Conservation (phyloP, 2,888 invertebrate species). For the Amiota communis region DNA sequence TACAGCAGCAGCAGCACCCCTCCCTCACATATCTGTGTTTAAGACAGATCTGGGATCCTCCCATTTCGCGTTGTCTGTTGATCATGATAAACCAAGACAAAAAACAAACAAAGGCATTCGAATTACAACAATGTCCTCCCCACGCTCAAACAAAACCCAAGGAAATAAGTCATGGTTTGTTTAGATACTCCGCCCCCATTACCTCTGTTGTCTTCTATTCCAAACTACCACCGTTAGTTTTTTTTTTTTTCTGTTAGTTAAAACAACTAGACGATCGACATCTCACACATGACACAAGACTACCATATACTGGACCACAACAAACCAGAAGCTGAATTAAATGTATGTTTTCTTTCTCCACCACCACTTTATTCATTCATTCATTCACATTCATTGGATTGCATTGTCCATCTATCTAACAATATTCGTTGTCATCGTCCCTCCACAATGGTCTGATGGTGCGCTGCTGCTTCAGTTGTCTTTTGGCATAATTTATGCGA, state of each 20-base stretch:
- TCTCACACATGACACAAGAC: background rate
- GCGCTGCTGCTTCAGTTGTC: constrained; percentile 13
- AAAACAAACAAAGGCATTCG: too few species aligned
- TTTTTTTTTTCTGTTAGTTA: background rate
- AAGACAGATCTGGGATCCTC: constrained; percentile 34
- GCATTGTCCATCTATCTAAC: background rate
- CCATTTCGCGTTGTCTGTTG: constrained; percentile 3
- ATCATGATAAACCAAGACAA: too few species aligned
- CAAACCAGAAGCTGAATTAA: background rate
- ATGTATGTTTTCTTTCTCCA: background rate
- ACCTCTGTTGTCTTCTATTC: too few species aligned
- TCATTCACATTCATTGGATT: background rate
- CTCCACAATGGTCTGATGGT: too few species aligned
- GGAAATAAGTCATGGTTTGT: too few species aligned
- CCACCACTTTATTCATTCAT: background rate
- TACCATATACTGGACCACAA: background rate
- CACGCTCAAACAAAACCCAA: too few species aligned
- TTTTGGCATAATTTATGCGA: constrained; percentile 34
- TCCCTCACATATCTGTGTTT: too few species aligned
- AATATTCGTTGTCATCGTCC: too few species aligned
- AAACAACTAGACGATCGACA: background rate
- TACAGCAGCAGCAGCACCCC: background rate
- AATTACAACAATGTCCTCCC: too few species aligned
- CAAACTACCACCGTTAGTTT: background rate
- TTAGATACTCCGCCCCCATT: too few species aligned